These are phyloP conservation scores for Apostichopus leukothele DNA, from an alignment of 53 echinoderm and acorn worm species.

Conservation along the genomic window DNA sequence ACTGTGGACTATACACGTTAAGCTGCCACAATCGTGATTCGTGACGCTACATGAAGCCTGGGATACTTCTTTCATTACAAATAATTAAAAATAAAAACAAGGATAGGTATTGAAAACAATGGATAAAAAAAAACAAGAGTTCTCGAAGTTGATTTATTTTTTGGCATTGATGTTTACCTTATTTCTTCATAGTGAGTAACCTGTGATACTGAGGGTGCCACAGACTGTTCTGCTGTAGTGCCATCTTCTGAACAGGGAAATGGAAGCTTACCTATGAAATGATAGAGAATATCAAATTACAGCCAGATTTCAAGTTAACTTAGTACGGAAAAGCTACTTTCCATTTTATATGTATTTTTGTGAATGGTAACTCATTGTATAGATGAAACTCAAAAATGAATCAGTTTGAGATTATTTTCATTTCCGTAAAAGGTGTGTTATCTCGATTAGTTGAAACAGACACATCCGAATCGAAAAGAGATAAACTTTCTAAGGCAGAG, in stretches of 20 bases:
- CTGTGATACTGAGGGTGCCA: background rate
- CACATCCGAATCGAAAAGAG: too few species aligned
- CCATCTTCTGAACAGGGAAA: background rate
- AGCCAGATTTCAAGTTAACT: background rate
- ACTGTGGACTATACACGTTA: too few species aligned
- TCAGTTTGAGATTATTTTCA: too few species aligned
- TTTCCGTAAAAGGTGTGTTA: background rate
- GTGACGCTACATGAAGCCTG: too few species aligned
- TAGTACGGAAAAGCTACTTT: background rate
- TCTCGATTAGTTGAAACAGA: background rate
- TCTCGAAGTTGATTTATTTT: too few species aligned
- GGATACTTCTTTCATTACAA: too few species aligned
- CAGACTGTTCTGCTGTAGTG: background rate
- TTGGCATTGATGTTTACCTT: background rate
- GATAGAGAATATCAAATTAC: background rate
- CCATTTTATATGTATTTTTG: background rate
- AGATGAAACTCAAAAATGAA: too few species aligned
- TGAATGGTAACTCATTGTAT: background rate
- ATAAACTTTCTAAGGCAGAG: too few species aligned
- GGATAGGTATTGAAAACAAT: too few species aligned
- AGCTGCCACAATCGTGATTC: too few species aligned
- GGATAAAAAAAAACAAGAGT: too few species aligned
- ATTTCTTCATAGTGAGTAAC: background rate
- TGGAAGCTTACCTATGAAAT: background rate
- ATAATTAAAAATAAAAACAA: too few species aligned